These are phyloP conservation scores for Neosilurus mollespiculum DNA, from an alignment of 2,797 vertebrate species.

Conservation along the genomic window DNA sequence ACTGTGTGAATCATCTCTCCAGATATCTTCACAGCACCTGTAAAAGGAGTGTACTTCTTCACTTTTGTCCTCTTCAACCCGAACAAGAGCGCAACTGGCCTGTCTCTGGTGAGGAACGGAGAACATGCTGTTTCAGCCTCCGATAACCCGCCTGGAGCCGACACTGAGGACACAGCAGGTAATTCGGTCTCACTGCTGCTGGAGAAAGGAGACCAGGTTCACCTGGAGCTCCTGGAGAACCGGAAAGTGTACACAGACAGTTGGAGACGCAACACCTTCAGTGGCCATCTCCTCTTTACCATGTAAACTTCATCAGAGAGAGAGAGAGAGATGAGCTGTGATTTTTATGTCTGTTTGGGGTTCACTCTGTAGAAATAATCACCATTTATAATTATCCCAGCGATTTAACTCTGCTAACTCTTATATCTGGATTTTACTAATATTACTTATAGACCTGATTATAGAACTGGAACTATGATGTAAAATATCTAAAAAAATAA, in stretches of 20 bases:
- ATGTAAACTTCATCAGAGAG: not conserved
- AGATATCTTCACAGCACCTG: constrained; percentile 4
- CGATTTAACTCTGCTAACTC: too few species aligned
- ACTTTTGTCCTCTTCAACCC: not conserved
- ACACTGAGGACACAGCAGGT: not conserved
- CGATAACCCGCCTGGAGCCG: not conserved
- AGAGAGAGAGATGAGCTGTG: too few species aligned
- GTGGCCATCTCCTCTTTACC: not conserved
- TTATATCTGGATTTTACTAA: too few species aligned
- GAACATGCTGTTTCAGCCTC: not conserved
- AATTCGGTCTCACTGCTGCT: not conserved
- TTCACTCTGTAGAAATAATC: too few species aligned
- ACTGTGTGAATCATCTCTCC: not conserved
- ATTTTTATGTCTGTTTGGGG: not conserved
- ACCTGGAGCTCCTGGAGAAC: not conserved
- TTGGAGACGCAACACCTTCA: not conserved
- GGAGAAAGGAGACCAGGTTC: not conserved
- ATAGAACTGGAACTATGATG: too few species aligned
- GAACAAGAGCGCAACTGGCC: fast-evolving
- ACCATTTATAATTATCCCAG: too few species aligned
- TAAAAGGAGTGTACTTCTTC: constrained; percentile 5
- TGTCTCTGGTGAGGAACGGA: not conserved
- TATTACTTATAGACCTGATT: too few species aligned
- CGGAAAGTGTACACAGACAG: not conserved
- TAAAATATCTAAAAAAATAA: too few species aligned